phyloP scores from a whole-genome alignment of 2,888 invertebrate species.

The Steinernema carpocapsae region DNA sequence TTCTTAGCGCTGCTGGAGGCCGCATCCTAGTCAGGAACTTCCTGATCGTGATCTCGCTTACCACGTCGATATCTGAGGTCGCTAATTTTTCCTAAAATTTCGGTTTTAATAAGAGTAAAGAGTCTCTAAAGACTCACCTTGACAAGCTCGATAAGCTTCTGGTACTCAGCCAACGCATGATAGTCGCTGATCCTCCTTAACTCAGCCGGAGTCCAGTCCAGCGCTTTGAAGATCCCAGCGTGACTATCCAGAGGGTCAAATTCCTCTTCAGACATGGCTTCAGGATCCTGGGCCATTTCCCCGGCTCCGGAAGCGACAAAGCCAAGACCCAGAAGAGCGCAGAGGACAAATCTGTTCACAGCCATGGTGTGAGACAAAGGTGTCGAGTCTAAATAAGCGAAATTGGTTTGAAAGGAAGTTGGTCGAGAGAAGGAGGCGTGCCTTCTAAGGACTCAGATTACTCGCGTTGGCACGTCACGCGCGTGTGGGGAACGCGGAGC shows the following conservation, averaged over 20 bases:
- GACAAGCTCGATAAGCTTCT: slow-evolving; percentile 27
- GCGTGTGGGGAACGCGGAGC: not conserved
- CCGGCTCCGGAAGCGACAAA: slow-evolving; percentile 11
- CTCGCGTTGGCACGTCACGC: not conserved
- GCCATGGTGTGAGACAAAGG: not conserved
- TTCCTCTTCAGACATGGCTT: not conserved
- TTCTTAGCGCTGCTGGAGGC: slow-evolving; percentile 1
- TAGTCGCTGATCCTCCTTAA: slow-evolving; percentile 5
- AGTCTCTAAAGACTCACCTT: too few relatives aligned
- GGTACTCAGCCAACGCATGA: slow-evolving; percentile 21
- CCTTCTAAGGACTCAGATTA: not conserved
- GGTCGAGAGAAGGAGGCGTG: slow-evolving; percentile 3
- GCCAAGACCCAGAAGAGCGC: not conserved
- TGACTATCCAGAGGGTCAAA: slow-evolving; percentile 26
- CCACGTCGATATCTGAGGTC: not conserved
- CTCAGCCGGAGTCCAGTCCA: slow-evolving; percentile 24
- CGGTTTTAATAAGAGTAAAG: not conserved
- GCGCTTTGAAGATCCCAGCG: slow-evolving; percentile 25
- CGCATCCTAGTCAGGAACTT: slow-evolving; percentile 13
- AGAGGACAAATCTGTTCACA: not conserved
- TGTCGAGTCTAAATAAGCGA: not conserved
- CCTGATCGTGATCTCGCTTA: not conserved
- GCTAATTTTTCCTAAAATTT: slow-evolving; percentile 2
- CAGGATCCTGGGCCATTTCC: not conserved
- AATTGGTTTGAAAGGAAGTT: not conserved